Base-by-base conservation (phyloP, 30 jellyfish, hydroid and myxozoan species). In the Nemopilema nomurai region DNA sequence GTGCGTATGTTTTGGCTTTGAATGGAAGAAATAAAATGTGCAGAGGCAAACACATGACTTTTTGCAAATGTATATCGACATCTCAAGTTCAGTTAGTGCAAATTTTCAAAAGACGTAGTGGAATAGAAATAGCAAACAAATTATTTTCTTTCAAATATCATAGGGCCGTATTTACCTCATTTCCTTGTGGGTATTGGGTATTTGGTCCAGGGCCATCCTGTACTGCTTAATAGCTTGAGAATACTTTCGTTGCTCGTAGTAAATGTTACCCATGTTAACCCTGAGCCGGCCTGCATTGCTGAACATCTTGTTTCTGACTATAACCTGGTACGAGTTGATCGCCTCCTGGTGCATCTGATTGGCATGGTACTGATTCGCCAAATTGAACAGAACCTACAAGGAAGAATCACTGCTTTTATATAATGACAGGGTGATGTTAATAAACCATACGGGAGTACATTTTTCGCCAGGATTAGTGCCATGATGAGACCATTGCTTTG, bases 271-370 rank as follows among this genome's bases (percentile, higher is more conserved):
- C 89, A 94, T 90, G 71, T 94, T 94, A 8, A 94, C 91, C 53
- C 99, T 80, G 8, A 94, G 87, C 32, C 99, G 82, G 1, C 99
- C 99, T 9, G 99, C 99, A 67, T 90, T 95, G 78, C 99, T 95
- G 52, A 95, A 95, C 99, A 95, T 95, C 82, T 95, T 95, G 77
- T 95, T 95, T 83, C 96, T 90, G 62, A 95, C 97, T n/a, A 95
- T 90, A 8, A 95, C 97, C 73, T 90, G 97, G 67, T 95, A 95
- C 1, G 99, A 86, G 67, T 95, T 95, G 88, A 82, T 87, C 24
- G 99, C 97, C 78, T 95, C 99, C 50, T 95, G 97, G 53, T 86
- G 79, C 91, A 95, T 71, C 66, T 90, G 97, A 63, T 69, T 91
- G 33, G 92, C 88, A 30, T 90, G 97, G 89, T 95, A 95, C 63